Evolutionary conservation across 2,113 vertebrate genomes (phyloP), one percentile per base, ranked within the genome.

Genomic region (Lepus europaeus): DNA sequence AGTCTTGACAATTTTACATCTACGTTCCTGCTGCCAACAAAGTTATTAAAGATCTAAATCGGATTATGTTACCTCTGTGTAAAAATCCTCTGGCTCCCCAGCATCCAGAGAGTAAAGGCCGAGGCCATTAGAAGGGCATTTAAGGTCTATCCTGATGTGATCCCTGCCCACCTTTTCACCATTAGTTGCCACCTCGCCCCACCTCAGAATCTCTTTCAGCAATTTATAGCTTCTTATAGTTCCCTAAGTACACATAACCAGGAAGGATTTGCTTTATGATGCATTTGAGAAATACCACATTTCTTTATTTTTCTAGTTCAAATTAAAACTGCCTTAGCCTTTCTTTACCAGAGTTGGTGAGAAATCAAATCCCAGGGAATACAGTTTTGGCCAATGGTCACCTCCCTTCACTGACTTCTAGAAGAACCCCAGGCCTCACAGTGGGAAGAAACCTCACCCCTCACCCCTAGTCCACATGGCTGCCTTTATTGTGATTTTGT

Each of bases 301-400:
- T 87, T 93, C 87, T 95, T 87, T 90, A 94, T 90, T 93, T 92
- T 96, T 70, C 88, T 78, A 92, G 68, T 88, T 82, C 90, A 97
- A 95, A 97, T 97, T 96, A 96, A 95, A 96, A 95, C 66, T 83
- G 56, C 63, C 56, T 88, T 33, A 53, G 78, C 64, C 63, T 86
- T 88, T 85, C 86, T 92, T 85, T 94, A 56, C 72, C 61, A 85
- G 61, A 13, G 6, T 84, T 93, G n/a, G n/a, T 92, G 29, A 84
- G 68, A 90, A 95, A 92, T 63, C 27, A 5, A 94, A 22, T 78
- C 27, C 33, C 56, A 20, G 23, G 4, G 29, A 70, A 19, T n/a
- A 6, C 10, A 27, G 72, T 25, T 5, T 31, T 61, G 3, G 27
- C 13, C 33, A 31, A 11, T 45, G 20, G 31, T 33, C 3, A 22